These are phyloP conservation scores for Rissa tridactyla DNA, from an alignment of 2,113 vertebrate species.

Conservation along the genomic window DNA sequence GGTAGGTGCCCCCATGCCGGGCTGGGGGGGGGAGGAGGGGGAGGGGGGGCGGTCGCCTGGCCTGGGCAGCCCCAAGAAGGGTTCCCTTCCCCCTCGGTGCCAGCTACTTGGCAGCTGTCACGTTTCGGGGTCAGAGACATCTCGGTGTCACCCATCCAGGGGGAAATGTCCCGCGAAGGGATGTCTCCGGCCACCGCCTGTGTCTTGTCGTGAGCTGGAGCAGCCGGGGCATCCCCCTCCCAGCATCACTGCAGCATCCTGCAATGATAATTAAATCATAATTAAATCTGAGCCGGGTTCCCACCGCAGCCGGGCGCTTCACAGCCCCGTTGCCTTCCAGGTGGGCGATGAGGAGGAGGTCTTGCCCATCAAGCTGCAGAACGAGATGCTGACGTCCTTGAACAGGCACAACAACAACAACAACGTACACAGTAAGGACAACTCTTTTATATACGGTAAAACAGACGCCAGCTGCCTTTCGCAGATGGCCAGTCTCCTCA, in stretches of 20 bases:
- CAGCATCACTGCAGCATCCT: not conserved
- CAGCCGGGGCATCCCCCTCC: not conserved
- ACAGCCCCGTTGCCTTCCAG: constrained; percentile 58
- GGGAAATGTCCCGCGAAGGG: not conserved
- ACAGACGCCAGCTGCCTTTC: accelerated
- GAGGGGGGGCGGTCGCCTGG: not conserved
- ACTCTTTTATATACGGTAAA: not conserved
- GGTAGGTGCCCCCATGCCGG: constrained; percentile 65
- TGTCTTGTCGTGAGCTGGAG: not conserved
- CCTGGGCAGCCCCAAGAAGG: not conserved
- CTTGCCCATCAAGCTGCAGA: constrained; percentile 84
- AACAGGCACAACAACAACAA: constrained; percentile 56
- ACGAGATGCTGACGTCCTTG: constrained; percentile 77
- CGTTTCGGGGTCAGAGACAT: not conserved
- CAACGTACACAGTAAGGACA: constrained; percentile 66
- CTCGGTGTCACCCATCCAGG: not conserved
- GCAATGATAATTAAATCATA: not conserved
- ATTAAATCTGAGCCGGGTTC: not conserved
- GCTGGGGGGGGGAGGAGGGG: not conserved
- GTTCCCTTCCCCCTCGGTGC: not conserved
- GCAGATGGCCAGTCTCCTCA: not conserved
- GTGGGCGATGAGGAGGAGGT: constrained; percentile 86
- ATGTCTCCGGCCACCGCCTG: not conserved
- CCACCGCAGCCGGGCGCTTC: not conserved
- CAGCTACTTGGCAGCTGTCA: not conserved